Percentiles rank a stretch among this genome's conserved stretches.
Conservation (phyloP, 2,888 invertebrate species). For the Nematopogon swammerdamellus region DNA sequence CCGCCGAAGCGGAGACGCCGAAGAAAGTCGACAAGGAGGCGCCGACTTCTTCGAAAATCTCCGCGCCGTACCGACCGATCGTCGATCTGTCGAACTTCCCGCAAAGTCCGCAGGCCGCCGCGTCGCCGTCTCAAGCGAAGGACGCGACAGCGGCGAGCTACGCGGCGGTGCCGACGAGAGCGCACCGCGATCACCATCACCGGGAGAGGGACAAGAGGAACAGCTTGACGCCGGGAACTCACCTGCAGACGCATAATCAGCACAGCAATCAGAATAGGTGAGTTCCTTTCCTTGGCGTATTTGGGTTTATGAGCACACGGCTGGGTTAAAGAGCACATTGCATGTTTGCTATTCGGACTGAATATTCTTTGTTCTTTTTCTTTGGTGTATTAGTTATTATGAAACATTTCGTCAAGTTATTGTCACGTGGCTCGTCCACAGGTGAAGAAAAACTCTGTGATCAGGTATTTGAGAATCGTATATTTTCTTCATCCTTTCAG, state of each 20-base stretch:
- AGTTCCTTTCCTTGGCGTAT: slow-evolving; percentile 13
- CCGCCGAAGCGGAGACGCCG: neutral
- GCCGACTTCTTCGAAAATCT: slow-evolving; percentile 35
- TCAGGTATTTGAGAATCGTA: no score
- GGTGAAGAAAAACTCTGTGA: no score
- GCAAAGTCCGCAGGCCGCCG: slow-evolving; percentile 33
- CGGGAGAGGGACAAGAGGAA: slow-evolving; percentile 51
- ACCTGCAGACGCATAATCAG: slow-evolving; percentile 26
- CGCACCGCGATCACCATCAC: slow-evolving; percentile 30
- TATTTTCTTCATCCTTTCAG: no score
- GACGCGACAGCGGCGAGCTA: slow-evolving; percentile 19
- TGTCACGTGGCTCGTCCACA: no score
- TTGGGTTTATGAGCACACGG: no score
- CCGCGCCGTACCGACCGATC: slow-evolving; percentile 28
- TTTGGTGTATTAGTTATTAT: no score
- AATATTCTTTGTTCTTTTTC: no score
- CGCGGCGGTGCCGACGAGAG: slow-evolving; percentile 21
- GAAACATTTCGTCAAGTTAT: no score
- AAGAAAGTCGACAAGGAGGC: slow-evolving; percentile 14
- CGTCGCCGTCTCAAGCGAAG: slow-evolving; percentile 38
- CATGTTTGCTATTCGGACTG: no score
- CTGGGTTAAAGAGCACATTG: no score
- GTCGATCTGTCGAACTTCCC: slow-evolving; percentile 33
- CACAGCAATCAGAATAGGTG: slow-evolving; percentile 39
- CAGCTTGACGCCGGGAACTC: slow-evolving; percentile 45